These are phyloP conservation scores for Venustaconcha ellipsiformis DNA, from an alignment of 1,140 invertebrate species.

Conservation along the genomic window DNA sequence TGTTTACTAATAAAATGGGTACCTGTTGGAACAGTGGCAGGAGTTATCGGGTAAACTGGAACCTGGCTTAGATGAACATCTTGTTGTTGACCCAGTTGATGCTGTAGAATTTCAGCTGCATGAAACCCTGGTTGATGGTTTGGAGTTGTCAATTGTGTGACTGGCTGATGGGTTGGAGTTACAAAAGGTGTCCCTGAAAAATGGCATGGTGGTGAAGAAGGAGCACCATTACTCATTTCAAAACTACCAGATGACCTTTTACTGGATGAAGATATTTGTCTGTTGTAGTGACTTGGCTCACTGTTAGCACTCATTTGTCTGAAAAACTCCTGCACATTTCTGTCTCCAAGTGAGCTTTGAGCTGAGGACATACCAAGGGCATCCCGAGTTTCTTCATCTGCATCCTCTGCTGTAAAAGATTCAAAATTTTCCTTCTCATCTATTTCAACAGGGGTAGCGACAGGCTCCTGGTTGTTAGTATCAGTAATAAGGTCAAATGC, in stretches of 20 bases:
- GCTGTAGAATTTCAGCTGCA: not conserved
- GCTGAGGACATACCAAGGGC: conserved; percentile 41
- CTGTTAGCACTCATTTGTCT: conserved; percentile 22
- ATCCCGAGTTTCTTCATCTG: conserved; percentile 32
- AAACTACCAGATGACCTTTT: conserved; percentile 11
- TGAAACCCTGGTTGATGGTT: conserved; percentile 6
- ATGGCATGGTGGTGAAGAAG: conserved; percentile 34
- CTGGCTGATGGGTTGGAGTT: conserved; percentile 53
- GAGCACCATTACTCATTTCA: not conserved
- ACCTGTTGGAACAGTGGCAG: no score
- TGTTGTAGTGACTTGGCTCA: not conserved
- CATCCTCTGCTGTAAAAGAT: conserved; percentile 57
- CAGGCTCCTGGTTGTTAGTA: conserved; percentile 4
- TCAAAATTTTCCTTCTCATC: conserved; percentile 61
- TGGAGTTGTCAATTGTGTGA: conserved; percentile 11
- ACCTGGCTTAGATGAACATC: no score
- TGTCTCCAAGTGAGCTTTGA: conserved; percentile 22
- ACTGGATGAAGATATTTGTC: conserved; percentile 22
- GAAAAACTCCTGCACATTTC: conserved; percentile 22
- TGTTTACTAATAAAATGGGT: no score
- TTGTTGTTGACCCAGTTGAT: not conserved
- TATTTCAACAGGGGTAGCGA: conserved; percentile 31
- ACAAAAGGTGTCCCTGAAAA: conserved; percentile 38
- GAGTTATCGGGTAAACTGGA: no score
- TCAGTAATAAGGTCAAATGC: conserved; percentile 28